Percentiles rank a stretch among this genome's conserved stretches.
Evolutionary conservation across 2,797 vertebrate species (phyloP).

Genomic region (Anas georgica): DNA sequence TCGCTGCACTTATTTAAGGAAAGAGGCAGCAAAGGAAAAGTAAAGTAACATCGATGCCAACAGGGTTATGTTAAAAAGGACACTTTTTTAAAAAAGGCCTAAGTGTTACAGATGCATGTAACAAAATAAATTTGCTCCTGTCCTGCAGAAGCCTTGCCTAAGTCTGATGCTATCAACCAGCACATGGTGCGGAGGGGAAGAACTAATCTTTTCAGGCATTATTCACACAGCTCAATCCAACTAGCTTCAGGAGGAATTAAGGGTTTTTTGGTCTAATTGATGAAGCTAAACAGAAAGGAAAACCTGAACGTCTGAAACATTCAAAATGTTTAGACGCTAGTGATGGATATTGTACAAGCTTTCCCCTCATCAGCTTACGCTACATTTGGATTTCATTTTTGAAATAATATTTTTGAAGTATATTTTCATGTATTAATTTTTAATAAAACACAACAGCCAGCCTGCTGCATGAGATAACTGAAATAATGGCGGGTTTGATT

Average conservation of each 20-base stretch:
- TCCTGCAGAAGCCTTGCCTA: neutral
- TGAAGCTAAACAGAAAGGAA: neutral
- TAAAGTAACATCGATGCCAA: constrained; percentile 26
- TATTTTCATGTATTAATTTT: neutral
- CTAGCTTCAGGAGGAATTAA: neutral
- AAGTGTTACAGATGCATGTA: neutral
- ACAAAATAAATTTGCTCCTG: constrained; percentile 15
- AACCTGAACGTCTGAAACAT: neutral
- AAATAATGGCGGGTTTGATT: neutral
- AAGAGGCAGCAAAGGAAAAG: constrained; percentile 36
- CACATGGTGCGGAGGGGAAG: neutral
- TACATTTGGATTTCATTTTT: neutral
- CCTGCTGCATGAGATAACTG: neutral
- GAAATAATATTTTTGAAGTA: neutral
- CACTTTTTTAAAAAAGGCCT: neutral
- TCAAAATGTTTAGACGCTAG: constrained; percentile 6
- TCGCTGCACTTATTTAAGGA: neutral
- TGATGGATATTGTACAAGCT: neutral
- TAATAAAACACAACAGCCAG: neutral
- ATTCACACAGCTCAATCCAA: neutral
- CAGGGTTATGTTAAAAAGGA: neutral
- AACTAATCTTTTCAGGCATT: neutral
- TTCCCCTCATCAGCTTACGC: neutral
- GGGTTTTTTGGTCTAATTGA: neutral
- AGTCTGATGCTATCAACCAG: neutral